Evolutionary conservation across 2,113 vertebrate species (phyloP).

Genomic region (Etia nguti): DNA sequence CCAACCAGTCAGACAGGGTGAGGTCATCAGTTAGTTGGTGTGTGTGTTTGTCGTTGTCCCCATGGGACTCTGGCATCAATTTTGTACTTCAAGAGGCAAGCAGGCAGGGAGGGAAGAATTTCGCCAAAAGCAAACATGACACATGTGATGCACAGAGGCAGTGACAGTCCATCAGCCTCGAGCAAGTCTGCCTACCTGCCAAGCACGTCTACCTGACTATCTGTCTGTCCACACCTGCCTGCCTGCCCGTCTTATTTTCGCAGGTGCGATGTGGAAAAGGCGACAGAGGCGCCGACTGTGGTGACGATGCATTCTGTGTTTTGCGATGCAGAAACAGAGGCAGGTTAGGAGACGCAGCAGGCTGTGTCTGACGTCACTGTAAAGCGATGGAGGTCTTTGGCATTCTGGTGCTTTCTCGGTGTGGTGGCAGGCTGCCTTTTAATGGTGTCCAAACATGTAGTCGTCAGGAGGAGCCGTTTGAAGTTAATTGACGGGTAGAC

Average conservation of each 20-base stretch:
- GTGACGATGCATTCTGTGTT: not conserved
- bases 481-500: not conserved
- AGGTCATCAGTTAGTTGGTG: conserved; percentile 26
- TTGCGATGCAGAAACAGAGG: not conserved
- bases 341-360: not conserved
- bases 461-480: not conserved
- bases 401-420: not conserved
- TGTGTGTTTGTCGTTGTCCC: not conserved
- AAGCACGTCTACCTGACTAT: not conserved
- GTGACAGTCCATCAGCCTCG: not conserved
- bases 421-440: conserved; percentile 2
- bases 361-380: not conserved
- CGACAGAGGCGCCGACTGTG: not conserved
- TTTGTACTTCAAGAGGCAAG: conserved; percentile 10
- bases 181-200: not conserved
- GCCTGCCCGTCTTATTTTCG: not conserved
- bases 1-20: conserved; percentile 17
- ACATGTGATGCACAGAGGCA: not conserved
- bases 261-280: not conserved
- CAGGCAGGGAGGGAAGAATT: not conserved
- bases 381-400: not conserved
- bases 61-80: not conserved
- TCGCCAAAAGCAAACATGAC: not conserved
- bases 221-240: not conserved
- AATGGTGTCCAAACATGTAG: conserved; percentile 15